These are phyloP conservation scores for Fundulus diaphanus DNA, from an alignment of 2,797 vertebrate species.

Conservation along the genomic window DNA sequence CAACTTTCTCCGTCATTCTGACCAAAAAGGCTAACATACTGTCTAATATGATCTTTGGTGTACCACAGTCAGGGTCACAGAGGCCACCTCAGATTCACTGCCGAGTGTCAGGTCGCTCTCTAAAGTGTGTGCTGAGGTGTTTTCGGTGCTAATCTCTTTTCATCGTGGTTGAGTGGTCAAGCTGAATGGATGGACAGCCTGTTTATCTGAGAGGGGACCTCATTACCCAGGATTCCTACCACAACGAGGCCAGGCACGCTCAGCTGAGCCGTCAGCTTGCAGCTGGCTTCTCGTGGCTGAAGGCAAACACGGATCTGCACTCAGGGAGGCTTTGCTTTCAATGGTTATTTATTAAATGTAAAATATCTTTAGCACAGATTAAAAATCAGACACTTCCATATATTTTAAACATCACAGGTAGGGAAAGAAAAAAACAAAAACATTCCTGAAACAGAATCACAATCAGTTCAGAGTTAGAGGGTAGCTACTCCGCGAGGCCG, in stretches of 20 bases:
- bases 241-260: constrained; percentile 82
- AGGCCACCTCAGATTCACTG: constrained; percentile 41
- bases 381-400: constrained; percentile 88
- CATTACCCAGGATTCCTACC: constrained; percentile 84
- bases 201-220: constrained; percentile 86
- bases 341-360: constrained; percentile 90
- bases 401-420: constrained; percentile 83
- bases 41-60: constrained; percentile 1
- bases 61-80: constrained; percentile 34
- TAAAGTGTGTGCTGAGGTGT: constrained; percentile 74
- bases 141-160: constrained; percentile 88
- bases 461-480: constrained; percentile 76
- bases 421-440: constrained; percentile 72
- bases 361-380: constrained; percentile 90
- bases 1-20: not conserved
- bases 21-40: not conserved
- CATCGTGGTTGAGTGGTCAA: constrained; percentile 85
- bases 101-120: constrained; percentile 58
- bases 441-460: constrained; percentile 81
- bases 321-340: constrained; percentile 72
- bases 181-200: constrained; percentile 85
- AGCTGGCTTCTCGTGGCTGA: constrained; percentile 68
- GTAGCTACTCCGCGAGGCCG: constrained; percentile 63
- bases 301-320: constrained; percentile 44
- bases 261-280: constrained; percentile 81